Conservation (phyloP, 2,888 invertebrate genomes). For the Erebia epiphron region DNA sequence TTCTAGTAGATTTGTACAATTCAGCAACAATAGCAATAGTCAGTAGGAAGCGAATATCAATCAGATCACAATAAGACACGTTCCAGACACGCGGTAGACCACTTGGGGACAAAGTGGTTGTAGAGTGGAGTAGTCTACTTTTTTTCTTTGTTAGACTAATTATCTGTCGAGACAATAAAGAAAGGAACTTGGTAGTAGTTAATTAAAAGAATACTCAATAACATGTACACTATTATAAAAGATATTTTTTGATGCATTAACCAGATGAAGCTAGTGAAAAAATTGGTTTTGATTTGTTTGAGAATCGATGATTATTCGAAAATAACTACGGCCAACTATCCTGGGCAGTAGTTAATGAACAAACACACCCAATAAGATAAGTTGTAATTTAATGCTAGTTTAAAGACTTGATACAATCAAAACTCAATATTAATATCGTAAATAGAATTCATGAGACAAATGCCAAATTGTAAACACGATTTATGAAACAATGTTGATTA, state of each 20-base stretch:
- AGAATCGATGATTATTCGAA: no score
- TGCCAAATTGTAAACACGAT: no score
- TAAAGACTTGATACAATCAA: no score
- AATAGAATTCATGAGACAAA: no score
- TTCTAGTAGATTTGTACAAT: not conserved
- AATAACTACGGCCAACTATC: no score
- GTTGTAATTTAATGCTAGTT: no score
- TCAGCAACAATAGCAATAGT: conserved; percentile 11
- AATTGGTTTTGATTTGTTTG: no score
- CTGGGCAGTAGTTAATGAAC: no score
- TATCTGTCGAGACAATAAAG: not conserved
- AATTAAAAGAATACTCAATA: conserved; percentile 1
- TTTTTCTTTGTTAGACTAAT: not conserved
- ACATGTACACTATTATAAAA: not conserved
- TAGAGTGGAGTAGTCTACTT: not conserved
- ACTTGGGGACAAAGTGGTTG: conserved; percentile 7
- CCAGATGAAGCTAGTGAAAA: no score
- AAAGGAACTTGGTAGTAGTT: not conserved
- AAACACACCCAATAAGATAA: no score
- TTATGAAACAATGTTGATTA: no score
- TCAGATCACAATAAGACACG: conserved; percentile 17
- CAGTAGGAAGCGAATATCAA: conserved; percentile 12
- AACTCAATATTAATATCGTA: no score
- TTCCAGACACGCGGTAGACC: conserved; percentile 1
- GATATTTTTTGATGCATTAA: not conserved